Percentiles rank a stretch among this genome's conserved stretches.
Evolutionary conservation across 2,113 vertebrate genomes (phyloP).

Genomic region (Piprites chloris): DNA sequence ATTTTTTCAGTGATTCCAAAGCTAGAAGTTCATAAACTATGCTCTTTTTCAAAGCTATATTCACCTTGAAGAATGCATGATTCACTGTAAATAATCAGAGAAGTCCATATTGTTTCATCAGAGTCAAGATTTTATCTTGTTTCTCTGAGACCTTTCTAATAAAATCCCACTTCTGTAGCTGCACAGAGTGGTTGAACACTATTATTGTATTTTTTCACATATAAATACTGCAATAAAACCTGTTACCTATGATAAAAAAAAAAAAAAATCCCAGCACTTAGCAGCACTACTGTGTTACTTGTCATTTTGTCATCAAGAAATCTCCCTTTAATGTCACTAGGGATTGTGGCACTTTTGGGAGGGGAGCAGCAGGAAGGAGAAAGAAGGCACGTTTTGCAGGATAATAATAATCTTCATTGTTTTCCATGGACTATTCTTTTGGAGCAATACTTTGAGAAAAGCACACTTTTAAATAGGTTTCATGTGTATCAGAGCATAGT

Average conservation of each 20-base stretch:
- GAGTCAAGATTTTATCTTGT: background rate
- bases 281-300: background rate
- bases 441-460: background rate
- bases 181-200: background rate
- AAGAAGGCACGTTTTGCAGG: background rate
- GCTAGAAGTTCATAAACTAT: background rate
- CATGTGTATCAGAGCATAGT: background rate
- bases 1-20: background rate
- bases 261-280: background rate
- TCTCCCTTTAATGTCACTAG: background rate
- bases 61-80: background rate
- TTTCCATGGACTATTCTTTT: background rate
- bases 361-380: background rate
- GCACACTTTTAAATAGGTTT: background rate
- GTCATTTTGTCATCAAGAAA: background rate
- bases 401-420: background rate
- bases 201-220: background rate
- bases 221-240: background rate
- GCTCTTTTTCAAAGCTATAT: background rate
- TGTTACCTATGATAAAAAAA: background rate
- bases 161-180: background rate
- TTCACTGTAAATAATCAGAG: background rate
- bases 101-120: background rate
- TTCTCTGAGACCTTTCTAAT: background rate
- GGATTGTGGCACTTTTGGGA: background rate